These are phyloP conservation scores for Pyxicephalus adspersus DNA, from an alignment of 2,113 vertebrate genomes.

Conservation along the genomic window DNA sequence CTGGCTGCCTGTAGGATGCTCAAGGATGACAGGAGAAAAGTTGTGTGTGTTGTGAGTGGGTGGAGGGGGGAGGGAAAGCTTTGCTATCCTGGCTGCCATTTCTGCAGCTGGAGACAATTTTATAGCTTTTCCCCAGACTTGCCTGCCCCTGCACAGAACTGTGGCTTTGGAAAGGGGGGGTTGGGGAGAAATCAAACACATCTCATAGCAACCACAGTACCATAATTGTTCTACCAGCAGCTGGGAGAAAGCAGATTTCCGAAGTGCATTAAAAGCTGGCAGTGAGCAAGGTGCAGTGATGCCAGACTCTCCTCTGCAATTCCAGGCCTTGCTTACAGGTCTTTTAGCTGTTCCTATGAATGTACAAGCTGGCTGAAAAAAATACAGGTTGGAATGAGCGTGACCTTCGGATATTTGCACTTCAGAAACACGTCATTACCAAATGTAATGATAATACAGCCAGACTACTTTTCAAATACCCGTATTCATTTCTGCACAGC, in stretches of 20 bases:
- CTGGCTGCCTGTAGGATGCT: conserved; percentile 59
- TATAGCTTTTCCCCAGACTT: conserved; percentile 86
- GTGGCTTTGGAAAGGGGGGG: conserved; percentile 69
- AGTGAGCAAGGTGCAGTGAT: conserved; percentile 82
- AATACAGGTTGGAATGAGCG: neutral
- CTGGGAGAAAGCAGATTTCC: conserved; percentile 92
- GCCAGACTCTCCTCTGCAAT: conserved; percentile 77
- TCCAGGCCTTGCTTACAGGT: conserved; percentile 70
- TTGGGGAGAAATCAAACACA: conserved; percentile 78
- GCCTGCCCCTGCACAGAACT: conserved; percentile 77
- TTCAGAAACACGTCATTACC: neutral
- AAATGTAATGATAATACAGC: neutral
- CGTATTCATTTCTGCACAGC: too few species aligned
- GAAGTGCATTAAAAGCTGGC: conserved; percentile 89
- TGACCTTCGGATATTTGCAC: neutral
- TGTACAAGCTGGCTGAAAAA: neutral
- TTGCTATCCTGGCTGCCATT: conserved; percentile 88
- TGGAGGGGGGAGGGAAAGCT: conserved; percentile 78
- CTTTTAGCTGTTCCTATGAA: conserved; percentile 50
- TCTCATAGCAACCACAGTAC: conserved; percentile 92
- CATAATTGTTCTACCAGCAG: conserved; percentile 93
- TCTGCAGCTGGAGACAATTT: conserved; percentile 88
- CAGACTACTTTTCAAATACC: too few species aligned
- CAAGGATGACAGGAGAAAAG: conserved; percentile 63
- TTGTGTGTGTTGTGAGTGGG: conserved; percentile 62